Evolutionary conservation across 2,797 vertebrate species (phyloP), one percentile per base, ranked within the genome.

Genomic region (Champsocephalus esox): DNA sequence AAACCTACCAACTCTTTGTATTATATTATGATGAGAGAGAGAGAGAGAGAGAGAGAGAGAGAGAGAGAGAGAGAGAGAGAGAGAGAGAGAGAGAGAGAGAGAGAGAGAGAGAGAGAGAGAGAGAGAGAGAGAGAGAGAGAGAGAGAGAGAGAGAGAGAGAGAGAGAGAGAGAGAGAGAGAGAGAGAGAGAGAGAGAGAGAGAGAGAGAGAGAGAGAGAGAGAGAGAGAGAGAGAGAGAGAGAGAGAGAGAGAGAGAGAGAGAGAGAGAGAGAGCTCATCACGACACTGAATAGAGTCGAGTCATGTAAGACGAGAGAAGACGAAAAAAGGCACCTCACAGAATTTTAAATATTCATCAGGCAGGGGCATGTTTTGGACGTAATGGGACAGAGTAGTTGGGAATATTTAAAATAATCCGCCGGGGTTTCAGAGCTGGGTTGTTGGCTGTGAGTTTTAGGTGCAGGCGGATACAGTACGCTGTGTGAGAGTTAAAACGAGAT

Each of bases 211-310:
- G 21, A 54, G 70, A 66, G 73, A 54, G 54, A 73, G 62, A 79
- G 79, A 60, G 80, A 60, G 56, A 52, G 50, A 74, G 70, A 51
- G 68, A 55, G 75, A 62, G 72, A 71, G 21, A 69, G 54, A n/a
- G 44, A 64, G 57, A 51, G 51, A 51, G 34, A 43, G 54, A 52
- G 12, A 46, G n/a, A 28, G 12, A 54, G 21, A 54, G 70, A 66
- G 73, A 55, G 55, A 79, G 83, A 70, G 70, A 52, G 60, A 38
- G 50, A 81, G 75, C 80, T 87, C 76, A 86, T 92, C 90, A 82
- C 83, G 86, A 89, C 77, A 64, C 78, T 55, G 74, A 77, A 60
- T 86, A 90, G 84, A 92, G 94, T 94, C 94, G 94, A 94, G 93
- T 94, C 93, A 94, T 83, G 81, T 86, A 85, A 89, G 87, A 72